A percentile compares a stretch with the other conserved stretches of the same genome.
Conservation (phyloP, 2,888 invertebrate genomes). For the Heteropelma amictum region DNA sequence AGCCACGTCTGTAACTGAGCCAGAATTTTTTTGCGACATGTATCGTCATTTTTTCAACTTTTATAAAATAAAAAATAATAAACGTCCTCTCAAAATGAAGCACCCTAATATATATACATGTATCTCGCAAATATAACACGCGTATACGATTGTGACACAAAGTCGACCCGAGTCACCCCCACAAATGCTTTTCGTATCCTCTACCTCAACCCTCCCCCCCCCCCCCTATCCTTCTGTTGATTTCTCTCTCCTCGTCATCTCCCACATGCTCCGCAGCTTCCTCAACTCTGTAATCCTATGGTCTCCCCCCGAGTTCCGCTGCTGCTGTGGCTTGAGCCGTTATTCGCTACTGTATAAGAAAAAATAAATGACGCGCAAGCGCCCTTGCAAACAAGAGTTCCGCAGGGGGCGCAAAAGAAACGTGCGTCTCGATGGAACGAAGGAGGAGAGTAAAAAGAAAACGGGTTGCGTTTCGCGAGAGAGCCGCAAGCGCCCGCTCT, state of each 20-base stretch:
- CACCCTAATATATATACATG: neutral
- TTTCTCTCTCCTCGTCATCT: constrained; percentile 27
- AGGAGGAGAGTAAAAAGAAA: neutral
- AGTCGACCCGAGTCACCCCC: constrained; percentile 10
- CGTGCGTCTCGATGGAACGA: too few species aligned
- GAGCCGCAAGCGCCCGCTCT: neutral
- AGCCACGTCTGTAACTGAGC: too few species aligned
- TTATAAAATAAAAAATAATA: too few species aligned
- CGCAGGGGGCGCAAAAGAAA: neutral
- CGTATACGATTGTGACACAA: constrained; percentile 2
- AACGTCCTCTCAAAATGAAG: too few species aligned
- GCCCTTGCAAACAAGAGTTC: too few species aligned
- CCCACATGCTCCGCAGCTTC: constrained; percentile 29
- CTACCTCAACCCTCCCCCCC: neutral
- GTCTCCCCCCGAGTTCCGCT: constrained; percentile 3
- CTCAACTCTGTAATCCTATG: constrained; percentile 26
- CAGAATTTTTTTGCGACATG: too few species aligned
- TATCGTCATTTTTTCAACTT: too few species aligned
- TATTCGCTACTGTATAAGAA: neutral
- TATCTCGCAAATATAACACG: too few species aligned
- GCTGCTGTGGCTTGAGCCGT: constrained; percentile 22
- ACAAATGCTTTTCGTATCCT: too few species aligned
- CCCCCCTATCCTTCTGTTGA: constrained; percentile 11
- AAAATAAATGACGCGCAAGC: constrained; percentile 19
- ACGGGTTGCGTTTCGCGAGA: neutral